Evolutionary conservation across 1,140 invertebrate species (phyloP), one percentile per base, ranked within the genome.

Genomic region (Proctacanthus coquilletti): DNA sequence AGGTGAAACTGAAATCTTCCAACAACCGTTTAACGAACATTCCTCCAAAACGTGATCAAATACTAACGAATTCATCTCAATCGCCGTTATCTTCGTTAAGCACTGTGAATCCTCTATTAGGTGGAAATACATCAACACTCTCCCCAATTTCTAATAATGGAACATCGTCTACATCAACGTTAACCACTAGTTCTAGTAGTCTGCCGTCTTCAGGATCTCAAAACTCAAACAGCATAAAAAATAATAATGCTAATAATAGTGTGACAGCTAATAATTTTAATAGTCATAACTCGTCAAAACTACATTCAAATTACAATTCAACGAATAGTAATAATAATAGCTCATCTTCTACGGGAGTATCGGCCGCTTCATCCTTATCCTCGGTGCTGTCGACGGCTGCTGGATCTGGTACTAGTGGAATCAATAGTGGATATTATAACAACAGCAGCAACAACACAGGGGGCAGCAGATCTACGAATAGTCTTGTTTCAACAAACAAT

Each of bases 1-100:
- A 82, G 60, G 74, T 84, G 45, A 89, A 87, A 62, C 69, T 79
- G 50, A 77, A 72, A 61, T n/a, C n/a, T n/a, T n/a, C n/a, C n/a
- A 49, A 33, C 36, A 43, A 43, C 38, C 42, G 40, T 37, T 42
- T 42, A 38, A 13, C 45, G 42, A 41, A 39, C 45, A 40, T 41
- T 37, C 45, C 38, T 36, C 42, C 34, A 36, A 36, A 36, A 34
- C 30, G 30, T 36, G 57, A 58, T 49, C 54, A 54, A 25, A 52
- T 46, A 33, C 42, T 42, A 21, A 27, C 23, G 23, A 19, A 20
- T 9, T 27, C 23, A 27, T 27, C 23, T 27, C 23, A 27, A 27
- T 27, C 23, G 23, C 23, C 23, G 13, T 27, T 27, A 27, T 9
- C 8, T 27, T 27, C 23, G 23, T 27, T 13, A n/a, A n/a, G n/a